phyloP scores from a whole-genome alignment of 1,140 invertebrate genomes.

The Arion vulgaris region DNA sequence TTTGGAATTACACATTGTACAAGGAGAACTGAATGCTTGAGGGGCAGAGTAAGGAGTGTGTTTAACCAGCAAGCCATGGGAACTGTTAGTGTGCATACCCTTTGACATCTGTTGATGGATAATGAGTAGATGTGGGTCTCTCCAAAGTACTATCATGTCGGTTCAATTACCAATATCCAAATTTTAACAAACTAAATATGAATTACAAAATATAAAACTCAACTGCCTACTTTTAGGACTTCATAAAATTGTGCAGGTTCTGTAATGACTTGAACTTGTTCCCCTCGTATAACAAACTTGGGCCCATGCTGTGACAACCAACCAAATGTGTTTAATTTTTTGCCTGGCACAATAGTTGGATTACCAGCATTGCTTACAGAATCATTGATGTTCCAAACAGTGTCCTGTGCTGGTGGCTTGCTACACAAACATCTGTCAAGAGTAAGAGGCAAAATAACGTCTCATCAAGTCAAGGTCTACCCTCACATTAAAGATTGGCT shows the following conservation, averaged over 20 bases:
- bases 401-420: constrained; percentile 11
- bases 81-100: no score
- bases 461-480: no score
- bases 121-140: no score
- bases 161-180: no score
- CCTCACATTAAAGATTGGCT: no score
- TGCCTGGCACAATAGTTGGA: neutral
- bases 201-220: neutral
- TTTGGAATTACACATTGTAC: no score
- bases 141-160: no score
- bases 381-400: neutral
- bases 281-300: constrained; percentile 67
- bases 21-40: no score
- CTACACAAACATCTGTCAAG: constrained; percentile 7
- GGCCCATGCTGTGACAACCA: constrained; percentile 68
- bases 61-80: no score
- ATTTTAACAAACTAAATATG: no score
- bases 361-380: neutral
- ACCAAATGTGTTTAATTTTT: constrained; percentile 34
- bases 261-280: constrained; percentile 65
- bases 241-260: constrained; percentile 70
- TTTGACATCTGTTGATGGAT: no score
- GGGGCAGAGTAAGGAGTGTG: no score
- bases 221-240: constrained; percentile 59
- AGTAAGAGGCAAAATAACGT: neutral